Base-by-base conservation (phyloP, 2,888 invertebrate genomes). In the Ferdinandea cuprea region DNA sequence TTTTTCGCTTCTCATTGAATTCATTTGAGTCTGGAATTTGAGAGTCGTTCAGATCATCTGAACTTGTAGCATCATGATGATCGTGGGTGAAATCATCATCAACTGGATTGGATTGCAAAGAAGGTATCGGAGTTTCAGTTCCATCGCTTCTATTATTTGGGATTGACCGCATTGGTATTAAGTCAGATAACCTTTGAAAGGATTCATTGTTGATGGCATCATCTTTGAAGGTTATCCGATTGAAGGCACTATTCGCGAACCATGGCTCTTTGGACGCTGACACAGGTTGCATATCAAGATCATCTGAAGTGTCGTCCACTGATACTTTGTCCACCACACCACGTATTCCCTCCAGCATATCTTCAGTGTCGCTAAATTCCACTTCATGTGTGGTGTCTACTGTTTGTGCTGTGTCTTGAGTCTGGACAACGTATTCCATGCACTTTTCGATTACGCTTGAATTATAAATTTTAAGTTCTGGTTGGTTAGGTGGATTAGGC, bases 301-400 rank as follows among this genome's bases (percentile, higher is more conserved):
- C 88, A 76, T 91, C 89, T 79, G 89, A 91, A 5, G 91, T 90
- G 63, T 91, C 91, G 44, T 90, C 91, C 8, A 90, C 89, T 2
- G 91, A 90, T 0, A 91, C 92, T 40, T 92, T 93, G 87, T 93
- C 93, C 85, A 95, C 96, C 11, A 95, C 94, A 86, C 95, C 95
- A 86, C 95, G 93, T 86, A 96, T 96, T 52, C 96, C 96, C 87
- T 95, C 96, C 93, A 96, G 95, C 90, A 96, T 93, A 90, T 96
- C 96, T 89, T 96, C 96, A 0, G 96, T 94, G 87, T 96, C 96
- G 86, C 96, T 96, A 89, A 96, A 96, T 89, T 96, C 96, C 91
- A 92, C 89, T 61, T 90, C 90, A 90, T 92, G 88, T 19, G 59
- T 50, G 7, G 73, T 76, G 7, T 66, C 66, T 15, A 65, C 68